These are phyloP conservation scores for Scotopteryx bipunctaria DNA, from an alignment of 2,888 invertebrate species.

Conservation along the genomic window DNA sequence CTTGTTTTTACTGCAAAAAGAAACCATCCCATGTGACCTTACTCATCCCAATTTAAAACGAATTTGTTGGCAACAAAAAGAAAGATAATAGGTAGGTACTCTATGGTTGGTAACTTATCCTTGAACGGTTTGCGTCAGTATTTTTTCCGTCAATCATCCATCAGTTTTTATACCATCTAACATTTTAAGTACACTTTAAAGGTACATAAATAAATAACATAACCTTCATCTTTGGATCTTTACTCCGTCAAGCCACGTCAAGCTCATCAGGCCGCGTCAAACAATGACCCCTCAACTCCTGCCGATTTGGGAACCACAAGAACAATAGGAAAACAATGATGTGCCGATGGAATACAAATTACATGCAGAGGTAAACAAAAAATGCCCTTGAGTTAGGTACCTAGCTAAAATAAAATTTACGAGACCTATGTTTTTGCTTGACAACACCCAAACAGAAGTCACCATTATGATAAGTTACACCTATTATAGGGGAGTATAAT, in stretches of 20 bases:
- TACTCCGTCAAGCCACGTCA: neutral
- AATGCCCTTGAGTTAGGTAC: slow-evolving; percentile 11
- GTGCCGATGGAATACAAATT: slow-evolving; percentile 25
- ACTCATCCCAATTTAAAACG: neutral
- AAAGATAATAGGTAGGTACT: no score
- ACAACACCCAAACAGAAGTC: neutral
- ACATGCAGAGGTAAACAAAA: slow-evolving; percentile 22
- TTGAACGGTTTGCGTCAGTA: no score
- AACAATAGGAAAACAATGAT: slow-evolving; percentile 30
- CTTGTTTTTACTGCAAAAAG: no score
- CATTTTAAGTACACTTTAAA: no score
- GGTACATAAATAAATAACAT: no score
- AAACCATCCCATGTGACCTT: neutral
- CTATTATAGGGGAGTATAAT: no score
- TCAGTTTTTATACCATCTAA: no score
- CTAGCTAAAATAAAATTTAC: slow-evolving; percentile 6
- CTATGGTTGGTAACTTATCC: no score
- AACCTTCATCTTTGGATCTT: neutral
- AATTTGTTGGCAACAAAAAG: neutral
- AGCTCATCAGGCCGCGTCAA: slow-evolving; percentile 10
- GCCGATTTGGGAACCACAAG: slow-evolving; percentile 25
- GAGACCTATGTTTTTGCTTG: neutral
- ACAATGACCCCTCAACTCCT: slow-evolving; percentile 16
- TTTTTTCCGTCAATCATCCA: neutral
- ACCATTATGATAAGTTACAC: no score